Percentiles rank a stretch among this genome's conserved stretches.
These are phyloP conservation scores for Papilio protenor DNA, from an alignment of 2,888 invertebrate species.

Conservation along the genomic window DNA sequence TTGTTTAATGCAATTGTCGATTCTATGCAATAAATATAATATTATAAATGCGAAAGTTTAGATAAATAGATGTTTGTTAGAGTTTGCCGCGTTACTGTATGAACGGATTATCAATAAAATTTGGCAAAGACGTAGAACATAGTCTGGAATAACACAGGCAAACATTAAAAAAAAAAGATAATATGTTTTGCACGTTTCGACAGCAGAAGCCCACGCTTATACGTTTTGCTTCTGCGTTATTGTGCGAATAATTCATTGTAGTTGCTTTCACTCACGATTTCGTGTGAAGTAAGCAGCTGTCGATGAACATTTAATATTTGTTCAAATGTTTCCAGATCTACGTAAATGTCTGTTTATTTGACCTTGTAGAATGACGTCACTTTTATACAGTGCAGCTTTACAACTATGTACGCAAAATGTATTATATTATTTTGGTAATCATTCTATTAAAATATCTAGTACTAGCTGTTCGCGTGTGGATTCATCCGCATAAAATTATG, in stretches of 20 bases:
- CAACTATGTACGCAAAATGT: background rate
- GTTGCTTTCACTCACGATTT: constrained; percentile 29
- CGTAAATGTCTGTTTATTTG: constrained; percentile 23
- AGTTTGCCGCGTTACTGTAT: too few relatives aligned
- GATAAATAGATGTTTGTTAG: too few relatives aligned
- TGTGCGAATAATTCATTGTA: constrained; percentile 27
- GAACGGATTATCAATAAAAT: too few relatives aligned
- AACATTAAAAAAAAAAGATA: background rate
- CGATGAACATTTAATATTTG: constrained; percentile 22
- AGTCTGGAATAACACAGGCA: too few relatives aligned
- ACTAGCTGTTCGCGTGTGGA: too few relatives aligned
- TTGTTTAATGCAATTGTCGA: background rate
- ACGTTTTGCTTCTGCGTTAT: background rate
- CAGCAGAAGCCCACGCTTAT: background rate
- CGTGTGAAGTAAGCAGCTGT: constrained; percentile 13
- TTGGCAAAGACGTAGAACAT: too few relatives aligned
- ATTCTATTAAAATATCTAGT: background rate
- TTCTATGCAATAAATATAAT: background rate
- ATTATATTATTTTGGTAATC: background rate
- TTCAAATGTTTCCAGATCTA: constrained; percentile 22
- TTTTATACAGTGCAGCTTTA: background rate
- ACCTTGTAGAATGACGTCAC: constrained; percentile 23
- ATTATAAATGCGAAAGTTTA: too few relatives aligned
- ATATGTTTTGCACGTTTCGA: background rate
- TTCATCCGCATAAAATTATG: too few relatives aligned